A percentile compares a stretch with the other conserved stretches of the same genome.
Evolutionary conservation across 1,140 invertebrate species (phyloP).

Genomic region (Calephelis nemesis): DNA sequence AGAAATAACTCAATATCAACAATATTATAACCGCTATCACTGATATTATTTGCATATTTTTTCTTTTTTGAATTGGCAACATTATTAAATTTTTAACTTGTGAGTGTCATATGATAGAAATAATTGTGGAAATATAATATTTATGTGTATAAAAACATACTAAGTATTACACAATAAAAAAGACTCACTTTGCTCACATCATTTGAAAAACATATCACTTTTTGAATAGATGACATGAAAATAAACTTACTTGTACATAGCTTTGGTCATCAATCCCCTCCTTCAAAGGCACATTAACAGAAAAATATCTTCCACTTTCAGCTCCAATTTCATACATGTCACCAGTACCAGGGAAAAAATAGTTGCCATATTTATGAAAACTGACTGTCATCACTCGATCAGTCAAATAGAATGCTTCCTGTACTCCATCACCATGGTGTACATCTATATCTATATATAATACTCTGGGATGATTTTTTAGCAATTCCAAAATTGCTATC

Average conservation of each 20-base stretch:
- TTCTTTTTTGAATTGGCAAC: no score
- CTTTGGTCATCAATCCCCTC: constrained; percentile 98
- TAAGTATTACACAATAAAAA: no score
- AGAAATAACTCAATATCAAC: no score
- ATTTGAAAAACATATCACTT: not conserved
- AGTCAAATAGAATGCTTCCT: constrained; percentile 99
- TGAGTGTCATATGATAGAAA: no score
- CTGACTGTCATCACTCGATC: constrained; percentile 99
- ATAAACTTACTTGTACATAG: constrained; percentile 85
- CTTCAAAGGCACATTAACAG: constrained; percentile 97
- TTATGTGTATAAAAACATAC: no score
- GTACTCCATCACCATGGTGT: constrained; percentile 99
- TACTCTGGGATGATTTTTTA: constrained; percentile 97
- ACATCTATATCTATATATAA: constrained; percentile 99
- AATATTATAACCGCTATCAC: no score
- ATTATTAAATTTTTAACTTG: no score
- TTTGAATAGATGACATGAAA: constrained; percentile 14
- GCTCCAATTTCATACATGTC: constrained; percentile 99
- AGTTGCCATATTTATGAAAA: constrained; percentile 99
- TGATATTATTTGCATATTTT: no score
- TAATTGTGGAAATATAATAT: no score
- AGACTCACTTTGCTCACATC: no score
- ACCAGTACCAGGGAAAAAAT: constrained; percentile 98
- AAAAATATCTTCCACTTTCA: constrained; percentile 96
- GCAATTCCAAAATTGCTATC: constrained; percentile 96